phyloP scores from a whole-genome alignment of 2,113 vertebrate genomes.

The Rhea americana region DNA sequence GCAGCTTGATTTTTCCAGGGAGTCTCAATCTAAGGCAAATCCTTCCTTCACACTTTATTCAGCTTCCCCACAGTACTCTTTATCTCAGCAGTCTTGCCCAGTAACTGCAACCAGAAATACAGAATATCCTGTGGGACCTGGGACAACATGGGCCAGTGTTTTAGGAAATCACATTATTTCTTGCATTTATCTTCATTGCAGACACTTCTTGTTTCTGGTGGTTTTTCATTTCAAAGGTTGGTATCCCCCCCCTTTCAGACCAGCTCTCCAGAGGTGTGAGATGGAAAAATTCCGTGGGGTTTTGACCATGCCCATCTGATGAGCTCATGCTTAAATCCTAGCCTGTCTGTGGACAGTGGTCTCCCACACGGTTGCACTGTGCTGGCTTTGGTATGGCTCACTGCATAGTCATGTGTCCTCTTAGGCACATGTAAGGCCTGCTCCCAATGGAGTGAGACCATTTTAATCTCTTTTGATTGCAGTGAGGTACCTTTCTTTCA shows the following conservation, averaged over 20 bases:
- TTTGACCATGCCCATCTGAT: neutral
- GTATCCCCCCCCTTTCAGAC: neutral
- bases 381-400: neutral
- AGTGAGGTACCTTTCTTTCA: neutral
- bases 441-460: neutral
- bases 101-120: neutral
- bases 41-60: neutral
- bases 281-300: neutral
- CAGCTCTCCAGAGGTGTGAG: neutral
- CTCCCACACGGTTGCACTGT: neutral
- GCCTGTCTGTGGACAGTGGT: neutral
- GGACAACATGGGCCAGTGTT: neutral
- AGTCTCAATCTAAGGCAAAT: neutral
- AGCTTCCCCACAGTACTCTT: neutral
- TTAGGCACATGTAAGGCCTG: neutral
- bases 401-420: neutral
- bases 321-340: neutral
- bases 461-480: neutral
- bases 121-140: neutral
- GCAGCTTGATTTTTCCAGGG: neutral
- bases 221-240: neutral
- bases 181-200: fast-evolving
- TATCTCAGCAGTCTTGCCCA: neutral
- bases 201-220: neutral
- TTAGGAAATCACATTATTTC: neutral